Percentiles rank a stretch among this genome's conserved stretches.
These are phyloP conservation scores for Picus viridis DNA, from an alignment of 2,797 vertebrate genomes.

Conservation along the genomic window DNA sequence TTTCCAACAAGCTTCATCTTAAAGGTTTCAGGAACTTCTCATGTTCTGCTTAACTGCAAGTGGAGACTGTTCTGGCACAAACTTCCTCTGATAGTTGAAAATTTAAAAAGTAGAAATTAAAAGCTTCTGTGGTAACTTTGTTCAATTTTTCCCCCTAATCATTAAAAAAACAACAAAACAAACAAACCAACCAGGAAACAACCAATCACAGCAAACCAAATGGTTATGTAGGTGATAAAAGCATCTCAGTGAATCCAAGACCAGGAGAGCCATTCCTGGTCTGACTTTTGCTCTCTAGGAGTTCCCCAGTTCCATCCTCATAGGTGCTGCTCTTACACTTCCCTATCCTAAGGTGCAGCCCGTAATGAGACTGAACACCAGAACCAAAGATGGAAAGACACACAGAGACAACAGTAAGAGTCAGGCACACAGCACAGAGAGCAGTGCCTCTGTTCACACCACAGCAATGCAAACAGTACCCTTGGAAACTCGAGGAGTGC, in stretches of 20 bases:
- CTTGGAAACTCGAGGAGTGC: background rate
- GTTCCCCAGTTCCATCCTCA: background rate
- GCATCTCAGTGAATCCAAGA: background rate
- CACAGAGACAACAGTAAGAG: background rate
- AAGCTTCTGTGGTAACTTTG: background rate
- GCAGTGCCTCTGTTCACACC: background rate
- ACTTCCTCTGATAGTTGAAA: background rate
- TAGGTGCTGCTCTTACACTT: background rate
- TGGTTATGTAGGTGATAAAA: background rate
- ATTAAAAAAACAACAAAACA: too few species aligned
- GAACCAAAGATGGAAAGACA: background rate
- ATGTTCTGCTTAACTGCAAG: background rate
- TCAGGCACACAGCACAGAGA: background rate
- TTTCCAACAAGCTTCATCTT: background rate
- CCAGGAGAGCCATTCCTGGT: background rate
- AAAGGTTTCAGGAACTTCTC: background rate
- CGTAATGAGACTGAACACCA: background rate
- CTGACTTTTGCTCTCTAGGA: background rate
- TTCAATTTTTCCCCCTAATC: too few species aligned
- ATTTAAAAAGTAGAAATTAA: background rate
- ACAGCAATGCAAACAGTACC: background rate
- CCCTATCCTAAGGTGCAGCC: background rate
- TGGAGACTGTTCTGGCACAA: background rate
- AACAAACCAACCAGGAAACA: too few species aligned
- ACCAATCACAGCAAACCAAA: background rate